These are phyloP conservation scores for Ceuthmochares aereus DNA, from an alignment of 2,113 vertebrate species.

Conservation along the genomic window DNA sequence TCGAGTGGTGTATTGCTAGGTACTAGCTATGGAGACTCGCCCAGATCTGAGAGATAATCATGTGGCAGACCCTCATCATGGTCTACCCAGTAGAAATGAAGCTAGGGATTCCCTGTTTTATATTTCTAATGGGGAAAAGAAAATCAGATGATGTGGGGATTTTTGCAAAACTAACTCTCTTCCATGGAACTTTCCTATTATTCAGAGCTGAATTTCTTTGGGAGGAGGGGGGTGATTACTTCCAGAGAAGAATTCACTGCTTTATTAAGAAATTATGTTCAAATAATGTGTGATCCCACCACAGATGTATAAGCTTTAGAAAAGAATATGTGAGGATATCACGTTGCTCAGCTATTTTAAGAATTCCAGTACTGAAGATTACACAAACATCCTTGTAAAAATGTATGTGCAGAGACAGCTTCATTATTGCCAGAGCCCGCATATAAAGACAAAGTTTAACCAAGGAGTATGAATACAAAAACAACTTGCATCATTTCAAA, in stretches of 20 bases:
- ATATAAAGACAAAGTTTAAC: not conserved
- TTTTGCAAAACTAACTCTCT: not conserved
- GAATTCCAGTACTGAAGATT: not conserved
- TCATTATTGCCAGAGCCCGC: not conserved
- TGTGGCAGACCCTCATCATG: no score
- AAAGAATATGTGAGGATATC: conserved; percentile 35
- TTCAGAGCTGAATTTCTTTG: not conserved
- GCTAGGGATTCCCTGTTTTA: not conserved
- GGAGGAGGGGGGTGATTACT: rapidly evolving
- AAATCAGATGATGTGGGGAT: rapidly evolving
- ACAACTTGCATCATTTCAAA: not conserved
- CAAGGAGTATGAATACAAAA: not conserved
- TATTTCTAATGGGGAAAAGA: not conserved
- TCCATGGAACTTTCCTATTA: not conserved
- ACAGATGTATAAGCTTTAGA: conserved; percentile 50
- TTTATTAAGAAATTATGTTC: not conserved
- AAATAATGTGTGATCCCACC: not conserved
- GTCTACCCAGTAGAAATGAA: not conserved
- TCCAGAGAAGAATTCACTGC: not conserved
- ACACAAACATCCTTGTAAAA: conserved; percentile 50
- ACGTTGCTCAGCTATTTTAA: conserved; percentile 62
- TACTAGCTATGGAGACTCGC: not conserved
- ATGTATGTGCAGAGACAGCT: conserved; percentile 3
- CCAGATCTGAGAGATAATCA: not conserved
- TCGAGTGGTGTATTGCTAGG: not conserved